Evolutionary conservation across 2,113 vertebrate species (phyloP).

Genomic region (Colius striatus): DNA sequence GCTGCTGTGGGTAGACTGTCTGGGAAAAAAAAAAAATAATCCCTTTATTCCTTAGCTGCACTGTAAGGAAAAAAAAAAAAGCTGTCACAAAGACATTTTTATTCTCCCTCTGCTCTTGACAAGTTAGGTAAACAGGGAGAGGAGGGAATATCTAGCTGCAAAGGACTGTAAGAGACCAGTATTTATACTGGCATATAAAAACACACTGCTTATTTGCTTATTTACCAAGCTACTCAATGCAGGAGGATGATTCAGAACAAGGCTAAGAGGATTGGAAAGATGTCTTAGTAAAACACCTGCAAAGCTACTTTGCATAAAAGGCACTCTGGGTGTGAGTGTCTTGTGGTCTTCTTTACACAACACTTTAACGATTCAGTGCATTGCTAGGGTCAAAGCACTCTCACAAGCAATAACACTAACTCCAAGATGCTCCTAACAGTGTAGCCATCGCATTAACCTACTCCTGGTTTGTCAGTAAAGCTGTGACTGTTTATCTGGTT

Average conservation of each 20-base stretch:
- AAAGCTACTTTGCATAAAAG: neutral
- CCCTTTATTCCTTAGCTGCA: constrained; percentile 40
- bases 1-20: constrained; percentile 11
- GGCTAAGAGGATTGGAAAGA: neutral
- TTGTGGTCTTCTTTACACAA: neutral
- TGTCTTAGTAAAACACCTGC: neutral
- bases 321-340: neutral
- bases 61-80: neutral
- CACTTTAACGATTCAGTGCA: neutral
- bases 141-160: neutral
- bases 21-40: constrained; percentile 10
- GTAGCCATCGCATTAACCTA: neutral
- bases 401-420: neutral
- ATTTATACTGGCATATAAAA: neutral
- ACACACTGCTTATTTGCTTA: neutral
- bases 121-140: constrained; percentile 43
- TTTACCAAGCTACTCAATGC: neutral
- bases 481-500: neutral
- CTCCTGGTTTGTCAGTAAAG: neutral
- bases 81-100: neutral
- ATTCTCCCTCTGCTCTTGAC: constrained; percentile 22
- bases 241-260: neutral
- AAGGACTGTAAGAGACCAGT: neutral
- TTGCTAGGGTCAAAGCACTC: neutral
- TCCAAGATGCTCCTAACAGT: neutral